Base-by-base conservation (phyloP, 2,113 vertebrate species). In the Thymallus thymallus region DNA sequence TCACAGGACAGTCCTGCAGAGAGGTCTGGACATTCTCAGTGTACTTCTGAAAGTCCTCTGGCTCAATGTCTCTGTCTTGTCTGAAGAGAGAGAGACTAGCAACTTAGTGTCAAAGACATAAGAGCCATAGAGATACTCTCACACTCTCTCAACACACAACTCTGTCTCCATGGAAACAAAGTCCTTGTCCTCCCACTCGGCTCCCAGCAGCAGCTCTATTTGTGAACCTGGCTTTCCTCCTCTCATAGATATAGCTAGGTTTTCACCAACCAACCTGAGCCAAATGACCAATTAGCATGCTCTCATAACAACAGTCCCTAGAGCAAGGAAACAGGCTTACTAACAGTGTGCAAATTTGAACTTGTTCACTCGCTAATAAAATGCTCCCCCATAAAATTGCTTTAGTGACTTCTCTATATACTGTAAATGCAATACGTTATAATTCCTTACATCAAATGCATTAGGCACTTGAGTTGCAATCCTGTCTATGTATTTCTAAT, bases 41-140 rank as follows among this genome's bases (percentile, higher is more conserved):
- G 73, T 98, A 99, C 72, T 85, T 94, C 86, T 98, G 97, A 85
- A 99, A 99, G 88, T 99, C 96, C 85, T 99, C 98, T 0, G 97
- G 93, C 80, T 98, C 96, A 80, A 98, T 95, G 81, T 98, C 96
- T 87, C 89, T 93, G 76, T 97, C 96, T 85, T 94, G 79, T 88
- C 98, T 99, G 65, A 30, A 85, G 23, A 74, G 70, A 75, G 73
- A 62, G 67, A 58, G 6, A 75, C 46, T 76, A 26, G 45, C 64
- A 24, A 63, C 10, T 16, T 20, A 24, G 22, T 62, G 63, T 56
- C 13, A 56, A 55, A 62, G 9, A 61, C 35, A 6, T 26, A 45
- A 72, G 41, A 71, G 29, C 45, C 51, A 45, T 22, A 71, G 41
- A 71, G 48, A 26, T 1, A 63, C 29, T 26, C 4, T 41, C 16